These are phyloP conservation scores for Hephaestus fuliginosus DNA, from an alignment of 2,797 vertebrate genomes.

Conservation along the genomic window DNA sequence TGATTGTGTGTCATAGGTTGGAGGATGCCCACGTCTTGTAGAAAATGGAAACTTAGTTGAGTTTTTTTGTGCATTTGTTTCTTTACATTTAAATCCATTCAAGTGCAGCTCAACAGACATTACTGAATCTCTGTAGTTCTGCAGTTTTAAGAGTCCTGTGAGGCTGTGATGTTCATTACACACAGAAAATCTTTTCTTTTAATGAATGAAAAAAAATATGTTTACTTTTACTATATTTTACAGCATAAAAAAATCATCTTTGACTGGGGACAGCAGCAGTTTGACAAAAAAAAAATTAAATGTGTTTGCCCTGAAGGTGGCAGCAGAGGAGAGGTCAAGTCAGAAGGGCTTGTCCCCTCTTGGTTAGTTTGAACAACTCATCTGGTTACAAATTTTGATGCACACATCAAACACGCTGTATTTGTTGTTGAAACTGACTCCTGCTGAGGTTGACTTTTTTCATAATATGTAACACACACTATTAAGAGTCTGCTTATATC, in stretches of 20 bases:
- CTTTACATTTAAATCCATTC: neutral
- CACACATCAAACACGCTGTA: neutral
- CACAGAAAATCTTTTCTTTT: neutral
- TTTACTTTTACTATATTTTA: neutral
- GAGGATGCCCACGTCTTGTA: neutral
- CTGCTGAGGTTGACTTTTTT: neutral
- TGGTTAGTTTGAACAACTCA: neutral
- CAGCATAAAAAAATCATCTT: neutral
- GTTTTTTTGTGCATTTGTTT: neutral
- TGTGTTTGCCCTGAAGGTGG: neutral
- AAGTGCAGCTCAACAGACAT: neutral
- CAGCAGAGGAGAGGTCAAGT: neutral
- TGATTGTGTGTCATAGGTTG: constrained; percentile 5
- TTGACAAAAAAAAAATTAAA: neutral
- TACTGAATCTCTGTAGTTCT: neutral
- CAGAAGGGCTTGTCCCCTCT: neutral
- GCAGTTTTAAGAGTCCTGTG: neutral
- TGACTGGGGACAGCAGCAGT: neutral
- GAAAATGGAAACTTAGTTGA: neutral
- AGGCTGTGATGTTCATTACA: neutral
- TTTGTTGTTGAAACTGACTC: neutral
- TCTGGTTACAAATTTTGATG: neutral
- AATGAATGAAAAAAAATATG: neutral
- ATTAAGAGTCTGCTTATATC: neutral
- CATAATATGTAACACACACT: neutral